Evolutionary conservation across 2,888 invertebrate genomes (phyloP).

Genomic region (Limnephilus lunatus): DNA sequence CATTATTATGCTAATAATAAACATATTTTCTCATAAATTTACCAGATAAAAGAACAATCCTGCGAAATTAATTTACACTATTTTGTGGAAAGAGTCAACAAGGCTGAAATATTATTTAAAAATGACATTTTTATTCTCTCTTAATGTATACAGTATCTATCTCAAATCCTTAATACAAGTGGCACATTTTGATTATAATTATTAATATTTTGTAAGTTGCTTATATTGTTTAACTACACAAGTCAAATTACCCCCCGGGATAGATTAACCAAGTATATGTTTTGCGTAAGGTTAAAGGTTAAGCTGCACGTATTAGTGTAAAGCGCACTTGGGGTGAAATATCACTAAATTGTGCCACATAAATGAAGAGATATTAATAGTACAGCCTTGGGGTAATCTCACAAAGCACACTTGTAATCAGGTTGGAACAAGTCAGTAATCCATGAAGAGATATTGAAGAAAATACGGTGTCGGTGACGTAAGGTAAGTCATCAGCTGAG

Average conservation of each 20-base stretch:
- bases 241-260: not conserved
- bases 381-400: not conserved
- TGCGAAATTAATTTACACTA: no score
- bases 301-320: not conserved
- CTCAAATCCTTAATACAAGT: not conserved
- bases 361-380: not conserved
- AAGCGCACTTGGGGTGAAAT: not conserved
- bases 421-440: not conserved
- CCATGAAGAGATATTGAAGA: constrained; percentile 2
- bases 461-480: constrained; percentile 3
- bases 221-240: not conserved
- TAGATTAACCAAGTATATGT: not conserved
- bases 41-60: no score
- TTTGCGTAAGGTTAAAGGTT: not conserved
- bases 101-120: no score
- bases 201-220: not conserved
- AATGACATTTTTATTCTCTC: no score
- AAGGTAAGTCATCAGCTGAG: constrained; percentile 28
- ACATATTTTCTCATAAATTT: no score
- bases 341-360: not conserved
- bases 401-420: not conserved
- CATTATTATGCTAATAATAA: no score
- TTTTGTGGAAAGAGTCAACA: no score
- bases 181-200: not conserved
- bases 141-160: not conserved